phyloP scores from a whole-genome alignment of 2,797 vertebrate species.

The Pseudochromis fuscus region DNA sequence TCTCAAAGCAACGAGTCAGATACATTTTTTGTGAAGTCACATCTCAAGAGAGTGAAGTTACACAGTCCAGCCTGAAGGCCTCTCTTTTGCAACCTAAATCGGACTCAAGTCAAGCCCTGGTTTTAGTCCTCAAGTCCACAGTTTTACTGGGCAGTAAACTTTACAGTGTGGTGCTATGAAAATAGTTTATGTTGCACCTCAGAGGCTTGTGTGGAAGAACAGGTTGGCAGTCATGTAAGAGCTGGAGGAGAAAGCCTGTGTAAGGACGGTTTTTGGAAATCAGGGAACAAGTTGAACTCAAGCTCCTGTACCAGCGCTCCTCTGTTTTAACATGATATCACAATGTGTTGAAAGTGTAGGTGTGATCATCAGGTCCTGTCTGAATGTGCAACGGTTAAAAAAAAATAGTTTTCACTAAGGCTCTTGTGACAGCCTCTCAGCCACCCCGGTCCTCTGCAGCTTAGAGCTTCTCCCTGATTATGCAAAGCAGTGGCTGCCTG shows the following conservation, averaged over 20 bases:
- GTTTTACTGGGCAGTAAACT: neutral
- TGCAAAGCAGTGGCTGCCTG: constrained; percentile 75
- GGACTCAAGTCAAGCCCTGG: neutral
- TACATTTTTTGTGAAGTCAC: neutral
- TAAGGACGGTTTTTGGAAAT: constrained; percentile 1
- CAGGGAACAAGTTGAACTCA: neutral
- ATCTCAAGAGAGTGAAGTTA: neutral
- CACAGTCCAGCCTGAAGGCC: neutral
- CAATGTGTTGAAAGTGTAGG: constrained; percentile 28
- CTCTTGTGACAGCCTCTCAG: constrained; percentile 55
- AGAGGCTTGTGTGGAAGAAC: neutral
- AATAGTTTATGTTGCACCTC: neutral
- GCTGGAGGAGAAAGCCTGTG: neutral
- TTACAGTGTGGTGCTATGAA: no score
- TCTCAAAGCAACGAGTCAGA: no score
- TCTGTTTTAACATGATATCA: constrained; percentile 8
- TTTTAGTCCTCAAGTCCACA: neutral
- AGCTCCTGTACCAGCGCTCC: neutral
- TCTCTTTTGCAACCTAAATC: neutral
- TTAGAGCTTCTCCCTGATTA: constrained; percentile 75
- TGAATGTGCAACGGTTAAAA: constrained; percentile 43
- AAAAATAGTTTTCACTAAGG: constrained; percentile 35
- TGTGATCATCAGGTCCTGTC: constrained; percentile 11
- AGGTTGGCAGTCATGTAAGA: neutral
- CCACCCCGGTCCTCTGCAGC: constrained; percentile 54